Percentiles rank a stretch among this genome's conserved stretches.
Evolutionary conservation across 2,888 invertebrate species (phyloP).

Genomic region (Glyphotaelius pellucidus): DNA sequence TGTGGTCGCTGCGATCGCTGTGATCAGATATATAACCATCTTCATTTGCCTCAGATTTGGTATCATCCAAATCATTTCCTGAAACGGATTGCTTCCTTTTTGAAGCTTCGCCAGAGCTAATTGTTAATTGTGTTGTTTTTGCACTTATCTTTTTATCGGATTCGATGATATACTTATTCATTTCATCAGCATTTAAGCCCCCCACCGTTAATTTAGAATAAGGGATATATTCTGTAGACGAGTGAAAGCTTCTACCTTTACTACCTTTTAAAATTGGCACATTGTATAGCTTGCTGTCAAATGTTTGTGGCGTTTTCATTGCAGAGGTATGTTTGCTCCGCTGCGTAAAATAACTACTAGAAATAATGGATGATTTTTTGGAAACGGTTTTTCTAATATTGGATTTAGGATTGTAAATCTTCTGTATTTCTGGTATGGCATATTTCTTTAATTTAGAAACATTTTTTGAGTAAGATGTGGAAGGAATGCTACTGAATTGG

Average conservation of each 20-base stretch:
- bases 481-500: constrained; percentile 20
- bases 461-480: constrained; percentile 28
- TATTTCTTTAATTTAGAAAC: constrained; percentile 64
- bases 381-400: constrained; percentile 33
- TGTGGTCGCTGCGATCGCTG: background rate
- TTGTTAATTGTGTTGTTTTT: constrained; percentile 31
- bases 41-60: background rate
- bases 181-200: constrained; percentile 73
- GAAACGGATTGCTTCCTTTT: background rate
- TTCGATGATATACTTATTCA: background rate
- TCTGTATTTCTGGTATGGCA: constrained; percentile 62
- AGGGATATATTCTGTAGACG: constrained; percentile 74
- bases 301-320: constrained; percentile 34
- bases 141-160: background rate
- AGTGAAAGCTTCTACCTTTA: constrained; percentile 52
- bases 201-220: constrained; percentile 75
- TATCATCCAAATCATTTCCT: constrained; percentile 20
- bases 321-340: constrained; percentile 31
- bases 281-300: constrained; percentile 27
- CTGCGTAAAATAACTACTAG: background rate
- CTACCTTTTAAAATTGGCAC: constrained; percentile 49
- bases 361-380: constrained; percentile 30
- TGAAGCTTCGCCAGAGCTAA: background rate
- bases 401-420: constrained; percentile 60
- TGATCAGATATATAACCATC: background rate